Conservation (phyloP, 2,888 invertebrate genomes). For the Scrobipalpa costella region DNA sequence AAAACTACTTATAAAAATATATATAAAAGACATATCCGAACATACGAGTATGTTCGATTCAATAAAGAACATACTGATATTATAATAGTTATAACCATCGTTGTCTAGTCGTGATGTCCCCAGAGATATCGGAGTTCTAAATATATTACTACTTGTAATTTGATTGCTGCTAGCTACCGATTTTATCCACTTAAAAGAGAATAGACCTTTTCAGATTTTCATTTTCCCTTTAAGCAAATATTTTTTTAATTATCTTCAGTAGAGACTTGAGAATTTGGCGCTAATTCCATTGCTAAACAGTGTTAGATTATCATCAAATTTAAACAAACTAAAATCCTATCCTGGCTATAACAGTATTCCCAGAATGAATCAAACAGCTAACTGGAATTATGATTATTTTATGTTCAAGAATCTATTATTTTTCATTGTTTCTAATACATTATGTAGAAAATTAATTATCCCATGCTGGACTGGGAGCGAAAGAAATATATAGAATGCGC, state of each 20-base stretch:
- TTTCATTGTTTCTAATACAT: neutral
- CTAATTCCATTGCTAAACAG: too few species aligned
- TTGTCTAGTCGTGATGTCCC: slow-evolving; percentile 23
- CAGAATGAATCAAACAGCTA: too few species aligned
- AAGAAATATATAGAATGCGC: too few species aligned
- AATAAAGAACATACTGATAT: neutral
- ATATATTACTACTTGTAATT: slow-evolving; percentile 20
- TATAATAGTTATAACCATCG: neutral
- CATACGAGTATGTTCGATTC: neutral
- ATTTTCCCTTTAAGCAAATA: too few species aligned
- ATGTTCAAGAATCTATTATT: neutral
- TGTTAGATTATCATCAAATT: too few species aligned
- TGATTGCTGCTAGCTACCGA: slow-evolving; percentile 25
- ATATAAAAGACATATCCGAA: neutral
- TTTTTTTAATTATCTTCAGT: too few species aligned
- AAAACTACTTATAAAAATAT: neutral
- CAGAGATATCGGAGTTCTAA: slow-evolving; percentile 19
- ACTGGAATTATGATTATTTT: too few species aligned
- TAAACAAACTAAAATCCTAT: too few species aligned
- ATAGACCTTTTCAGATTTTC: neutral
- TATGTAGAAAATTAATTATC: neutral
- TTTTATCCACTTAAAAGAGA: neutral
- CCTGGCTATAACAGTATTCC: too few species aligned
- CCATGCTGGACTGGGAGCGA: too few species aligned
- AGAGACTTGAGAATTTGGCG: too few species aligned